These are phyloP conservation scores for Laodelphax striatellus DNA, from an alignment of 1,140 invertebrate species.

Conservation along the genomic window DNA sequence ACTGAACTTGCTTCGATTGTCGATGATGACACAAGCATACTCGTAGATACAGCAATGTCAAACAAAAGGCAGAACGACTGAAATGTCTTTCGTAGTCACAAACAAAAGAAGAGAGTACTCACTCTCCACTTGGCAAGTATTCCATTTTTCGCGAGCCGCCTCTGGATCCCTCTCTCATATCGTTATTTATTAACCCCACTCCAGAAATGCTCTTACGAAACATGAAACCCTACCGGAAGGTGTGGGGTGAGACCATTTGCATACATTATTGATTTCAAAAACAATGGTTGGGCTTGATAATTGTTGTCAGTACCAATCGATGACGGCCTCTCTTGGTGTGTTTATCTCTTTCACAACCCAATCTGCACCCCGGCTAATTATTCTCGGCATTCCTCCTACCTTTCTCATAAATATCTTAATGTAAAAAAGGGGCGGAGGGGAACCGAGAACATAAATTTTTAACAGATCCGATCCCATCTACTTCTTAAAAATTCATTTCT, in stretches of 20 bases:
- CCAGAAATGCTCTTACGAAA: background rate
- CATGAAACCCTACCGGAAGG: background rate
- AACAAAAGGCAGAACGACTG: background rate
- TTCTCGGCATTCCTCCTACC: background rate
- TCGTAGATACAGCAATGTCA: background rate
- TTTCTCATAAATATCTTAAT: background rate
- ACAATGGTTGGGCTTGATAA: slow-evolving; percentile 1
- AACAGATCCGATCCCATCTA: background rate
- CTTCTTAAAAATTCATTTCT: slow-evolving; percentile 1
- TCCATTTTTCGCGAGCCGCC: background rate
- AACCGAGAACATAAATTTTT: background rate
- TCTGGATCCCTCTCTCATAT: slow-evolving; percentile 1
- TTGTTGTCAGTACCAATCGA: background rate
- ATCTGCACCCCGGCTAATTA: background rate
- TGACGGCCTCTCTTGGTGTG: background rate
- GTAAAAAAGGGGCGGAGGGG: background rate
- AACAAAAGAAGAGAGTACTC: background rate
- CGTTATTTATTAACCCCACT: slow-evolving; percentile 1
- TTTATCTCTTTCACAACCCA: slow-evolving; percentile 5
- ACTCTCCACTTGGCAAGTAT: background rate
- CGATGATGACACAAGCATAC: no score
- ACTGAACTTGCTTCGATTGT: no score
- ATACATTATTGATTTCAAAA: slow-evolving; percentile 1
- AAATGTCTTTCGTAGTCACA: no score
- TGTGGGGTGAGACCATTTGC: slow-evolving; percentile 1